Percentiles rank a stretch among this genome's conserved stretches.
phyloP scores from a whole-genome alignment of 2,888 invertebrate species.

The Caenorhabditis japonica region DNA sequence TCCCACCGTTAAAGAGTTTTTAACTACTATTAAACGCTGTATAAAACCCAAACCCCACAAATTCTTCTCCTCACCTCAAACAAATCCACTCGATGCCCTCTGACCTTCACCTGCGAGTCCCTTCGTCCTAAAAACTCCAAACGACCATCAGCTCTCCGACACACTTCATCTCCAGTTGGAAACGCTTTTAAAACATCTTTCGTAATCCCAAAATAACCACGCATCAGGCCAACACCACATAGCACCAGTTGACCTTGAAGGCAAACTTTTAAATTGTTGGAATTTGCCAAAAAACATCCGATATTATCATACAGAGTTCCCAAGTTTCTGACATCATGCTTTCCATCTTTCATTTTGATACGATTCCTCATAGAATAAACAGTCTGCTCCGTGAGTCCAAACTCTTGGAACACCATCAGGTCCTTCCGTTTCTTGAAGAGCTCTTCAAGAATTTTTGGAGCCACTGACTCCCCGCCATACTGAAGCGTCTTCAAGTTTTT shows the following conservation, averaged over 20 bases:
- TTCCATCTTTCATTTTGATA: slow-evolving; percentile 15
- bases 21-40: no score
- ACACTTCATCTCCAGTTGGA: slow-evolving; percentile 25
- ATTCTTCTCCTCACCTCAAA: slow-evolving; percentile 51
- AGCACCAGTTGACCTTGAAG: slow-evolving; percentile 21
- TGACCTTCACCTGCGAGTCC: slow-evolving; percentile 68
- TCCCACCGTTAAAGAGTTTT: no score
- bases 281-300: background rate
- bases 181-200: background rate
- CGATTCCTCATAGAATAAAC: slow-evolving; percentile 62
- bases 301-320: slow-evolving; percentile 59
- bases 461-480: slow-evolving; percentile 67
- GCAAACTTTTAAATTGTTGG: background rate
- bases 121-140: slow-evolving; percentile 61
- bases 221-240: slow-evolving; percentile 35
- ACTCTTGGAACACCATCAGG: slow-evolving; percentile 60
- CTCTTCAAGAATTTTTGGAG: slow-evolving; percentile 15
- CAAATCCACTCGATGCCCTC: slow-evolving; percentile 67
- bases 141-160: slow-evolving; percentile 1
- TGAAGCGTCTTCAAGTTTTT: slow-evolving; percentile 51
- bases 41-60: background rate
- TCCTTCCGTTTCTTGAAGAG: background rate
- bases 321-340: slow-evolving; percentile 25
- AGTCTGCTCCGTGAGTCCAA: slow-evolving; percentile 70
- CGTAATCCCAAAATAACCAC: slow-evolving; percentile 40